phyloP scores from a whole-genome alignment of 2,797 vertebrate species.

The Galaxias olidus region DNA sequence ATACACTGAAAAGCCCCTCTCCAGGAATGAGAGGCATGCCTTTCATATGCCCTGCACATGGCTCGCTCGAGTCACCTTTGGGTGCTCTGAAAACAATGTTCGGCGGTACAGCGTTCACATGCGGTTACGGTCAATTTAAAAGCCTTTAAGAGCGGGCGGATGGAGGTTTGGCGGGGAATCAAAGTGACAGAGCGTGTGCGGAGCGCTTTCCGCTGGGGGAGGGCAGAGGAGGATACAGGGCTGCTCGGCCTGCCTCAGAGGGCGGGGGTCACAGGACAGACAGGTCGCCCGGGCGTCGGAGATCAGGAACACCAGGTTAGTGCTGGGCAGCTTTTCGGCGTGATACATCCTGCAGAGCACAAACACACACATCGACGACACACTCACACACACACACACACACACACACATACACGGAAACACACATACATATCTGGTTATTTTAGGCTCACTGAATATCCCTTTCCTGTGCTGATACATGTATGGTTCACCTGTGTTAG shows the following conservation, averaged over 20 bases:
- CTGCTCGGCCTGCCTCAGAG: conserved; percentile 93
- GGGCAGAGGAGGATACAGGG: conserved; percentile 92
- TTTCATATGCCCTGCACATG: conserved; percentile 61
- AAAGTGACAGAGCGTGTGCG: conserved; percentile 37
- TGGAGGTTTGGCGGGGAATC: conserved; percentile 36
- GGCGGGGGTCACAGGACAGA: conserved; percentile 88
- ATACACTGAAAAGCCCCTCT: conserved; percentile 12
- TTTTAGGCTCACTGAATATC: background rate
- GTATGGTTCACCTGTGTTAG: no score
- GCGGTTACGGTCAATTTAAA: background rate
- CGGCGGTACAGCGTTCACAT: conserved; percentile 16
- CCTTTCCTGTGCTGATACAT: background rate
- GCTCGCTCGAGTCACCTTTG: conserved; percentile 58
- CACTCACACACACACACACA: conserved; percentile 13
- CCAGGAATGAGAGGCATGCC: conserved; percentile 49
- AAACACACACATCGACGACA: background rate
- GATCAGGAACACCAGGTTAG: conserved; percentile 96
- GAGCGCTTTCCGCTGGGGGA: conserved; percentile 18
- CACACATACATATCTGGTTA: conserved; percentile 4
- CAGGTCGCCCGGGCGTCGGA: conserved; percentile 92
- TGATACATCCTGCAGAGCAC: conserved; percentile 87
- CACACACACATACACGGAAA: conserved; percentile 20
- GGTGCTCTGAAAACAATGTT: conserved; percentile 47
- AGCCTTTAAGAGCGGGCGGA: conserved; percentile 14
- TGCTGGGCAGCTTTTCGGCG: conserved; percentile 94